A percentile compares a stretch with the other conserved stretches of the same genome.
Evolutionary conservation across 1,140 invertebrate species (phyloP).

Genomic region (Bombus pascuorum): DNA sequence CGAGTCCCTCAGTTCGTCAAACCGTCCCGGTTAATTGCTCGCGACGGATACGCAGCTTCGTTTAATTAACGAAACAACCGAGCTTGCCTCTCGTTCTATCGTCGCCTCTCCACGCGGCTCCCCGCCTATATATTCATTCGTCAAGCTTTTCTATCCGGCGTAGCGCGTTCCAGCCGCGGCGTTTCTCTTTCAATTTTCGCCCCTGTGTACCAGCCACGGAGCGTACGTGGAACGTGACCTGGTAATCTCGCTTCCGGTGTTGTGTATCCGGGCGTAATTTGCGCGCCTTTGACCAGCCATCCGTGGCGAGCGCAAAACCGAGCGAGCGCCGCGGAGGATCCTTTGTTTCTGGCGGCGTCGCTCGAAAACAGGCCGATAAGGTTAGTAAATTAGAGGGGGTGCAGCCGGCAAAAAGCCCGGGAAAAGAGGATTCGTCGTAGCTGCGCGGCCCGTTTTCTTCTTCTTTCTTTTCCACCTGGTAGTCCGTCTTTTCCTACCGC

Average conservation of each 20-base stretch:
- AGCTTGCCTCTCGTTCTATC: not conserved
- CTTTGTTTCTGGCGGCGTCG: conserved; percentile 27
- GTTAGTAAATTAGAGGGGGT: conserved; percentile 46
- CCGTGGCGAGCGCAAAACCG: conserved; percentile 26
- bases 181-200: conserved; percentile 18
- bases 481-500: not conserved
- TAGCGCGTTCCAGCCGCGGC: not conserved
- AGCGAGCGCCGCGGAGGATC: not conserved
- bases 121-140: not conserved
- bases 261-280: conserved; percentile 37
- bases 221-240: conserved; percentile 7
- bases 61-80: conserved; percentile 56
- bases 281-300: conserved; percentile 43
- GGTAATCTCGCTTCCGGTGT: conserved; percentile 44
- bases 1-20: not conserved
- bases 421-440: conserved; percentile 8
- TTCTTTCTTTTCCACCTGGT: not conserved
- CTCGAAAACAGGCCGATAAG: conserved; percentile 42
- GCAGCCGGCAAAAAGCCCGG: not conserved
- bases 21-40: conserved; percentile 39
- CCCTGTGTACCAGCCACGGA: too few relatives aligned
- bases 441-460: not conserved
- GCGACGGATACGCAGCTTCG: conserved; percentile 23
- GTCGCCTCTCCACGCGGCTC: too few relatives aligned
- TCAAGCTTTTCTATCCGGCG: conserved; percentile 10